Percentiles rank a stretch among this genome's conserved stretches.
These are phyloP conservation scores for Nephrotoma guestfalica DNA, from an alignment of 2,888 invertebrate genomes.

Conservation along the genomic window DNA sequence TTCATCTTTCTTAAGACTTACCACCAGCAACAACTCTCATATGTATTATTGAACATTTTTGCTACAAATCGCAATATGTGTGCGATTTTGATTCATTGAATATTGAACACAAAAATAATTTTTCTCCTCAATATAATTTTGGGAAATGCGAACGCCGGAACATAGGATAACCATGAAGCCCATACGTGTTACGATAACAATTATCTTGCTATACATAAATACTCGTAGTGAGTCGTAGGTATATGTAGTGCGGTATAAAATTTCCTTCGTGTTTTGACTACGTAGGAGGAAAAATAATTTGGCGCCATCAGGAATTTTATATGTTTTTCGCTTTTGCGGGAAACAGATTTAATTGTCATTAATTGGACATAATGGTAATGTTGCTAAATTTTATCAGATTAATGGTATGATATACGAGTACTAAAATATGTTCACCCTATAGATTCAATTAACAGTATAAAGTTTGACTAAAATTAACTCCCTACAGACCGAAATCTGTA, in stretches of 20 bases:
- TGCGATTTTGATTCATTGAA: neutral
- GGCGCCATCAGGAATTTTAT: neutral
- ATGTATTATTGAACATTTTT: neutral
- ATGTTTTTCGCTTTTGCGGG: neutral
- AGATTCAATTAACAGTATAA: too few species aligned
- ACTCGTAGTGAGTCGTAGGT: too few species aligned
- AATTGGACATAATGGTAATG: neutral
- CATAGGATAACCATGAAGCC: neutral
- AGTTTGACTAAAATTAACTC: too few species aligned
- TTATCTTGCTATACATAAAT: neutral
- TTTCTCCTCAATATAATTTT: neutral
- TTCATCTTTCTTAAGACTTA: neutral
- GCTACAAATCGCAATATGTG: neutral
- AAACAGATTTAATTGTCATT: neutral
- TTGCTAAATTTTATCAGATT: neutral
- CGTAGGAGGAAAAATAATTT: neutral
- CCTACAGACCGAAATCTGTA: too few species aligned
- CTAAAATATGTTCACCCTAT: too few species aligned
- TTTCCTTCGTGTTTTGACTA: neutral
- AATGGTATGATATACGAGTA: too few species aligned
- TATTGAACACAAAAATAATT: neutral
- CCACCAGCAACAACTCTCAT: neutral
- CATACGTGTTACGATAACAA: neutral
- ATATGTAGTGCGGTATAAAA: neutral
- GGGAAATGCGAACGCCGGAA: neutral